phyloP scores from a whole-genome alignment of 2,797 vertebrate genomes.

The Xenentodon cancila region DNA sequence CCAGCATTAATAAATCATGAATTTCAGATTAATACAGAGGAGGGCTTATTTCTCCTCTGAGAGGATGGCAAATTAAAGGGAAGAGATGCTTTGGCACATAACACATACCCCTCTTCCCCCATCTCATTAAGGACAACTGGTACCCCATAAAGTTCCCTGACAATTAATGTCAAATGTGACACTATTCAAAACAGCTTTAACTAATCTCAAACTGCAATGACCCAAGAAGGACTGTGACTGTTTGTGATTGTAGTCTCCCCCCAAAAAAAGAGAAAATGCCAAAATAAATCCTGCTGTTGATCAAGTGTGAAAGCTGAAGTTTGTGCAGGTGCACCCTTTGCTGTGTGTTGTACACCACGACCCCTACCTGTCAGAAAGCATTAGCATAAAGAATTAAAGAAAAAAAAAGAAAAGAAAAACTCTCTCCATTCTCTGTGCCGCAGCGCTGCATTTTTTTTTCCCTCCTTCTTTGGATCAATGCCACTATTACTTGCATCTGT shows the following conservation, averaged over 20 bases:
- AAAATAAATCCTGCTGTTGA: background rate
- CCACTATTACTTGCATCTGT: slow-evolving; percentile 37
- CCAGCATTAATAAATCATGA: slow-evolving; percentile 28
- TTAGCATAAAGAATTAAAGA: slow-evolving; percentile 28
- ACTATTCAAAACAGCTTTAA: background rate
- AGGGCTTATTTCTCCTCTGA: slow-evolving; percentile 1
- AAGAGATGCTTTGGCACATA: too few relatives aligned
- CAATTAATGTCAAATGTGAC: background rate
- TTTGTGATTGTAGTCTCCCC: background rate
- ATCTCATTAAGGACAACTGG: too few relatives aligned
- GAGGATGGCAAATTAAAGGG: background rate
- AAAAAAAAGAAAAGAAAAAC: slow-evolving; percentile 2
- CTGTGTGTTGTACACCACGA: slow-evolving; percentile 1
- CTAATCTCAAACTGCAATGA: too few relatives aligned
- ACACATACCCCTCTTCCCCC: too few relatives aligned
- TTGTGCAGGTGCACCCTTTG: background rate
- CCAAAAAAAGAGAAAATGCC: background rate
- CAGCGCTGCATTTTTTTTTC: slow-evolving; percentile 31
- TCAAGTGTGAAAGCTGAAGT: background rate
- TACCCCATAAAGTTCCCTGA: background rate
- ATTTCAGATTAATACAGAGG: slow-evolving; percentile 26
- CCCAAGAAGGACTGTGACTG: background rate
- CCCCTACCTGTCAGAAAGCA: slow-evolving; percentile 31
- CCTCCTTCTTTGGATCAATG: slow-evolving; percentile 36
- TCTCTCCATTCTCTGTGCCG: slow-evolving; percentile 9